Base-by-base conservation (phyloP, 2,888 invertebrate species). In the Stenodera caucasica region DNA sequence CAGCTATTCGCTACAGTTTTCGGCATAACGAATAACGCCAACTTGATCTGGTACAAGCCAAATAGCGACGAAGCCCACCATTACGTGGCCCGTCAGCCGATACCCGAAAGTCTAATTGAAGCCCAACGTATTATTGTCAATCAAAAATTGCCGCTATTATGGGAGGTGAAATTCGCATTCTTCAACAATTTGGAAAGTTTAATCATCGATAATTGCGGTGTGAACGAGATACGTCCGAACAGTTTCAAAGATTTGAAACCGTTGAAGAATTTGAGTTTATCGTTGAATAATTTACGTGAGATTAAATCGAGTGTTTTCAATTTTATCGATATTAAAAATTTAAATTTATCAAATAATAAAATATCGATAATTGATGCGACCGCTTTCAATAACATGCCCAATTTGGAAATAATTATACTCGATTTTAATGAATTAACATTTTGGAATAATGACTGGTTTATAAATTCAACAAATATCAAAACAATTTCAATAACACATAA, bases 351-450 rank as follows among this genome's bases (percentile, higher is more conserved):
- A 8, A 57, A 67, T 49, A 76, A 76, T 58, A 68, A 70, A 45
- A 68, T 76, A 15, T 55, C 68, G 21, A 65, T 63, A 12, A 68
- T 77, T 15, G 67, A 65, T 26, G 65, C 71, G 2, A 58, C 65
- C 18, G 74, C 75, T 7, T 77, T 77, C 52, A 70, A 75, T 55
- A 67, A 70, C 58, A 75, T 76, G 72, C 64, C 64, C 5, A 66
- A 65, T 26, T 64, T 76, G 26, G 61, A 62, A 21, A 64, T 52
- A 26, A 49, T 77, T 4, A 67, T 67, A 49, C 58, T 76, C 50
- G 74, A 75, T 57, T 66, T 71, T 60, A 77, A 77, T 58, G 72
- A 74, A 56, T 53, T 77, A 18, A 68, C 67, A 12, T 60, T 65
- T 12, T 67, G 65, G 65, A 72, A 69, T 52, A 63, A 67, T 15